Percentiles rank a stretch among this genome's conserved stretches.
phyloP scores from a whole-genome alignment of 2,113 vertebrate species.

The Actenoides lindsayi region DNA sequence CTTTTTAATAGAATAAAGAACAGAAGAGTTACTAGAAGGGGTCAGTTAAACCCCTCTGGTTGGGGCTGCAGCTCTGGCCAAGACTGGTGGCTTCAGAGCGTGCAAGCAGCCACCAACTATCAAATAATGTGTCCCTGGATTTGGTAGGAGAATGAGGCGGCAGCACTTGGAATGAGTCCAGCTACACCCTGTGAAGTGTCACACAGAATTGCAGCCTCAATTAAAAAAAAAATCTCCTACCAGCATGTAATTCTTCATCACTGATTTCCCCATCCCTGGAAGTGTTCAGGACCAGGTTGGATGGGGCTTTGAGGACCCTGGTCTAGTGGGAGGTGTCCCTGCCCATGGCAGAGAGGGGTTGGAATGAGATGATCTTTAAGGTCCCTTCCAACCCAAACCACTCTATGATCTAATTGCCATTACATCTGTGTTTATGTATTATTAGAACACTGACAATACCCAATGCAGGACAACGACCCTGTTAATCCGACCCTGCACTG shows the following conservation, averaged over 20 bases:
- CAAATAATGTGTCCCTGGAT: not conserved
- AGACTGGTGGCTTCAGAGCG: not conserved
- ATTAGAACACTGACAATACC: not conserved
- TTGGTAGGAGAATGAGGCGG: not conserved
- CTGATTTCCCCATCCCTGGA: not conserved
- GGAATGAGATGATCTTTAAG: not conserved
- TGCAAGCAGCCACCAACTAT: not conserved
- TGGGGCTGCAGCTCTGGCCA: not conserved
- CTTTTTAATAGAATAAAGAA: not conserved
- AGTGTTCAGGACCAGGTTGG: not conserved
- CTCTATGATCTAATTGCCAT: not conserved
- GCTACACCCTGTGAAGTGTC: accelerated
- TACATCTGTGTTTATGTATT: accelerated
- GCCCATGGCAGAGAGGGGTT: not conserved
- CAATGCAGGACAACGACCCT: not conserved
- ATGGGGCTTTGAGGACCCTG: not conserved
- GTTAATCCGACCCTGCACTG: not conserved
- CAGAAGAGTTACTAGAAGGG: accelerated
- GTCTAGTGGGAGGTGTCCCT: not conserved
- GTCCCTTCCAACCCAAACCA: not conserved
- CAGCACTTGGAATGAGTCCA: not conserved
- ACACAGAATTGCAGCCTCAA: accelerated
- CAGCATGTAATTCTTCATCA: not conserved
- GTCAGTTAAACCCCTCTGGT: not conserved
- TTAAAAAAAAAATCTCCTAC: not conserved